Percentiles rank a stretch among this genome's conserved stretches.
Evolutionary conservation across 2,888 invertebrate genomes (phyloP).

Genomic region (Drosophila austrosaltans): DNA sequence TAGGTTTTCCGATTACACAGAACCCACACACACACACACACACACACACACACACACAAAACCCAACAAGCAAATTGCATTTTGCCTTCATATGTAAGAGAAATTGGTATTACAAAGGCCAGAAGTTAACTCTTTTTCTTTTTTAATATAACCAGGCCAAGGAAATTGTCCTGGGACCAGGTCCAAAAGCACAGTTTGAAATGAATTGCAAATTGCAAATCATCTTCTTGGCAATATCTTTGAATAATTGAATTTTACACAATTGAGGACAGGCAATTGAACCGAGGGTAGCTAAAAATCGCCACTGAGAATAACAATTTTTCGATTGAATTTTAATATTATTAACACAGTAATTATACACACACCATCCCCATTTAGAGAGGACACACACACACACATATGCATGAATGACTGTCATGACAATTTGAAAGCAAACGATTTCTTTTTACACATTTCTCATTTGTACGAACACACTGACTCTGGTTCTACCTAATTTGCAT

Average conservation of each 20-base stretch:
- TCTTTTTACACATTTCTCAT: slow-evolving; percentile 27
- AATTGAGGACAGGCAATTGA: too few species aligned
- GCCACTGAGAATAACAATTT: slow-evolving; percentile 42
- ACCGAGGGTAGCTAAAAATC: not conserved
- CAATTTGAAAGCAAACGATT: slow-evolving; percentile 22
- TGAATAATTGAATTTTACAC: too few species aligned
- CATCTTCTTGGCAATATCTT: too few species aligned
- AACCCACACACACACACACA: too few species aligned
- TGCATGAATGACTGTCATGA: not conserved
- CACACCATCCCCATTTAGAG: not conserved
- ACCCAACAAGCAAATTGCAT: not conserved
- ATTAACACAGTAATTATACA: slow-evolving; percentile 12
- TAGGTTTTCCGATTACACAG: not conserved
- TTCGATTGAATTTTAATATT: slow-evolving; percentile 41
- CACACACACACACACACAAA: not conserved
- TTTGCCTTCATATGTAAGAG: not conserved
- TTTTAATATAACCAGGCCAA: too few species aligned
- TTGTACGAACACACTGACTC: slow-evolving; percentile 11
- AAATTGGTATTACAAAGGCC: too few species aligned
- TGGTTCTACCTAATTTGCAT: slow-evolving; percentile 65
- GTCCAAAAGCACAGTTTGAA: too few species aligned
- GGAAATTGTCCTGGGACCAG: too few species aligned
- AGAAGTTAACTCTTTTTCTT: too few species aligned
- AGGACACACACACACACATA: slow-evolving; percentile 23
- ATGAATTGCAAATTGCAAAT: too few species aligned